A percentile compares a stretch with the other conserved stretches of the same genome.
Conservation (phyloP, 2,888 invertebrate species). For the Dioctria rufipes region DNA sequence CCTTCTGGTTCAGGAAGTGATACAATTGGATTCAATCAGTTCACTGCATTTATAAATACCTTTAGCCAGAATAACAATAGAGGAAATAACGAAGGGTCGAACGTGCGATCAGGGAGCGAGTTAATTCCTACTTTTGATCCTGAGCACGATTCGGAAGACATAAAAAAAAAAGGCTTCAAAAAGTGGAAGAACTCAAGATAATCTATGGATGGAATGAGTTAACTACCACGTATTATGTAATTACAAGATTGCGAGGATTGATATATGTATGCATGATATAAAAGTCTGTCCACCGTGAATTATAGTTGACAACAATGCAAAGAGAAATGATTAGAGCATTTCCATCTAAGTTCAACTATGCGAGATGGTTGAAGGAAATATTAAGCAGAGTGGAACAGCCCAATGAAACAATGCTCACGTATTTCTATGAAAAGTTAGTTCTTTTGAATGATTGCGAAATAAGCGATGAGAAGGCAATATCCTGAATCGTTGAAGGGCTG, state of each 20-base stretch:
- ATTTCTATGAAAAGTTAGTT: conserved; percentile 54
- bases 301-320: conserved; percentile 55
- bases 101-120: background rate
- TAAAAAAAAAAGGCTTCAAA: conserved; percentile 39
- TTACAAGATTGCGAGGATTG: conserved; percentile 28
- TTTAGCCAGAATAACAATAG: background rate
- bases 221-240: conserved; percentile 39
- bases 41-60: too few species aligned
- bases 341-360: conserved; percentile 39
- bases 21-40: too few species aligned
- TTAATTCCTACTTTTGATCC: conserved; percentile 51
- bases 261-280: conserved; percentile 51
- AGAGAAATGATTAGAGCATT: conserved; percentile 47
- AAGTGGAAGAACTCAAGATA: conserved; percentile 43
- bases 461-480: conserved; percentile 25
- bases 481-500: conserved; percentile 51
- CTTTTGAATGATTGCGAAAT: conserved; percentile 37
- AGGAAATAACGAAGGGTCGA: background rate
- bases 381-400: conserved; percentile 7
- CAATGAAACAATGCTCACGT: conserved; percentile 39
- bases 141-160: conserved; percentile 32
- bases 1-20: too few species aligned
- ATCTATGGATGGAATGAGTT: conserved; percentile 46
- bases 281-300: conserved; percentile 34
- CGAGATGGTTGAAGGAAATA: conserved; percentile 36